Percentiles rank a stretch among this genome's conserved stretches.
phyloP scores from a whole-genome alignment of 2,113 vertebrate genomes.

The Numenius arquata region DNA sequence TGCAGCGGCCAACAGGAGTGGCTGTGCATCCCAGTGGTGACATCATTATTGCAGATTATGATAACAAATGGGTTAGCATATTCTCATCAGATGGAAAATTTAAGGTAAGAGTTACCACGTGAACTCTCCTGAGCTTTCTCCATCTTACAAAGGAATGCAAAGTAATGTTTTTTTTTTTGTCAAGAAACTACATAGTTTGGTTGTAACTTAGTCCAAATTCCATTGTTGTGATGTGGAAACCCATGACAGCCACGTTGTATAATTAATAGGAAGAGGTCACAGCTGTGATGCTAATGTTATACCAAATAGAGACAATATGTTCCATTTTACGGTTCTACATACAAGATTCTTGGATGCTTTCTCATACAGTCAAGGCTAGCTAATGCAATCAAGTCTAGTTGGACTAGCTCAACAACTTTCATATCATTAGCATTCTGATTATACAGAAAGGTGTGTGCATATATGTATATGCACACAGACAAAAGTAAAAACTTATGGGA shows the following conservation, averaged over 20 bases:
- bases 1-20: conserved; percentile 94
- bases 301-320: neutral
- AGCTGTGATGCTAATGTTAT: neutral
- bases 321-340: neutral
- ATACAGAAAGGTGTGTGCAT: neutral
- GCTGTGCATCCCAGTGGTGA: conserved; percentile 94
- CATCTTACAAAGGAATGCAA: neutral
- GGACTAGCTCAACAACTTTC: neutral
- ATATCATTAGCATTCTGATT: neutral
- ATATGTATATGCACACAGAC: neutral
- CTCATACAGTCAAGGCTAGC: fast-evolving
- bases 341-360: neutral
- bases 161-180: neutral
- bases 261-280: neutral
- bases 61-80: conserved; percentile 99
- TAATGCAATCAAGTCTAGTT: neutral
- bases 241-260: neutral
- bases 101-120: conserved; percentile 78
- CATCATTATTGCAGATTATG: conserved; percentile 97
- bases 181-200: neutral
- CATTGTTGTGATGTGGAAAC: neutral
- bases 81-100: conserved; percentile 97
- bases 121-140: neutral
- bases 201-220: neutral
- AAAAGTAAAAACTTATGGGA: neutral